These are phyloP conservation scores for Sesamia inferens DNA, from an alignment of 2,888 invertebrate species.

Conservation along the genomic window DNA sequence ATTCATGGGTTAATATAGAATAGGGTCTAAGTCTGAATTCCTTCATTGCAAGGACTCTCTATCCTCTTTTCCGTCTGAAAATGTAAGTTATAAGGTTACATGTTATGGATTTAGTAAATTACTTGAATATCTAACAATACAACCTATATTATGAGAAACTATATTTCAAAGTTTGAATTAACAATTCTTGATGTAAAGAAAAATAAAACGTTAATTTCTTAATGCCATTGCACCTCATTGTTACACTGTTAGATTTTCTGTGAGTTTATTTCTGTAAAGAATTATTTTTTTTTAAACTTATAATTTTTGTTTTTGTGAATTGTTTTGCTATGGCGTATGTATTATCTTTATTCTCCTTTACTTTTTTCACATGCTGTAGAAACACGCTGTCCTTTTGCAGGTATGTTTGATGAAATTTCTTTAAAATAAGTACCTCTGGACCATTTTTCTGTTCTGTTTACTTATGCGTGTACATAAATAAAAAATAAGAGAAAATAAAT, in stretches of 20 bases:
- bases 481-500: no score
- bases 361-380: no score
- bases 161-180: not conserved
- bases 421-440: no score
- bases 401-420: no score
- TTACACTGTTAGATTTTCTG: constrained; percentile 9
- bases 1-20: not conserved
- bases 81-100: not conserved
- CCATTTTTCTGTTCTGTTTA: no score
- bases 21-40: not conserved
- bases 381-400: no score
- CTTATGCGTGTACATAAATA: no score
- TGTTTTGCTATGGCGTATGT: no score
- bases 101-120: not conserved
- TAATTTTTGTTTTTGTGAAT: no score
- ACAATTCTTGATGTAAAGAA: not conserved
- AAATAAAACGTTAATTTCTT: constrained; percentile 1
- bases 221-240: not conserved
- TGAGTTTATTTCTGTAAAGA: constrained; percentile 4
- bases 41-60: not conserved
- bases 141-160: not conserved
- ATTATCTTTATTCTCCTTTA: no score
- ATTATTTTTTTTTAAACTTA: no score
- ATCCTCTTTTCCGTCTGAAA: not conserved
- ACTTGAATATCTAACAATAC: not conserved